Evolutionary conservation across 1,140 invertebrate species (phyloP).

Genomic region (Cydia strobilella): DNA sequence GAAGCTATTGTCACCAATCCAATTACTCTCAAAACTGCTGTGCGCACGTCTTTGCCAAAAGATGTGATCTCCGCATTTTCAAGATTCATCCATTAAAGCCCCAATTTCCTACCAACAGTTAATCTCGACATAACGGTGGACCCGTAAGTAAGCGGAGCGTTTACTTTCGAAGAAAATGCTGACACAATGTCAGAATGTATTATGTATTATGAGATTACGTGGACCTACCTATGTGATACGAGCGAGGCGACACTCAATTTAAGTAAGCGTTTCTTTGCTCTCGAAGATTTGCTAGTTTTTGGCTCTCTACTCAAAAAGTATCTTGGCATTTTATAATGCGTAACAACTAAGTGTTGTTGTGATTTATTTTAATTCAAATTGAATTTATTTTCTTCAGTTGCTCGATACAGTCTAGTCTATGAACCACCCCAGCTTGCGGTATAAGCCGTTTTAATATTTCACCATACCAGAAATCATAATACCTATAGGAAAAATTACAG

Average conservation of each 20-base stretch:
- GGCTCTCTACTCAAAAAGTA: neutral
- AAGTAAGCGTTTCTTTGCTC: neutral
- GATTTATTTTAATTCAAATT: no score
- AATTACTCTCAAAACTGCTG: constrained; percentile 32
- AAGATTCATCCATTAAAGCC: constrained; percentile 46
- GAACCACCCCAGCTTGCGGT: no score
- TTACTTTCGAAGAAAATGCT: constrained; percentile 30
- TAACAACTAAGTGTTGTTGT: no score
- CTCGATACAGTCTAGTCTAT: no score
- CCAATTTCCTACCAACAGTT: constrained; percentile 49
- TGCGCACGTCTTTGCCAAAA: constrained; percentile 27
- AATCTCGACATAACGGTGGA: constrained; percentile 44
- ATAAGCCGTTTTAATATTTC: no score
- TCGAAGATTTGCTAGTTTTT: neutral
- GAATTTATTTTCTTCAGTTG: no score
- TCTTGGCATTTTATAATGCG: neutral
- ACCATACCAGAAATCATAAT: no score
- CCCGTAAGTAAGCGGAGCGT: constrained; percentile 39
- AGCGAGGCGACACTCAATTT: constrained; percentile 4
- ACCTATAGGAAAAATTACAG: no score
- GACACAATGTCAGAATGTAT: neutral
- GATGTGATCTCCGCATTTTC: constrained; percentile 37
- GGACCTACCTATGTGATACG: constrained; percentile 21
- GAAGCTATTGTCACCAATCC: constrained; percentile 28
- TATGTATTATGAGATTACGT: constrained; percentile 25